These are phyloP conservation scores for Pangasianodon hypophthalmus DNA, from an alignment of 2,113 vertebrate species.

Conservation along the genomic window DNA sequence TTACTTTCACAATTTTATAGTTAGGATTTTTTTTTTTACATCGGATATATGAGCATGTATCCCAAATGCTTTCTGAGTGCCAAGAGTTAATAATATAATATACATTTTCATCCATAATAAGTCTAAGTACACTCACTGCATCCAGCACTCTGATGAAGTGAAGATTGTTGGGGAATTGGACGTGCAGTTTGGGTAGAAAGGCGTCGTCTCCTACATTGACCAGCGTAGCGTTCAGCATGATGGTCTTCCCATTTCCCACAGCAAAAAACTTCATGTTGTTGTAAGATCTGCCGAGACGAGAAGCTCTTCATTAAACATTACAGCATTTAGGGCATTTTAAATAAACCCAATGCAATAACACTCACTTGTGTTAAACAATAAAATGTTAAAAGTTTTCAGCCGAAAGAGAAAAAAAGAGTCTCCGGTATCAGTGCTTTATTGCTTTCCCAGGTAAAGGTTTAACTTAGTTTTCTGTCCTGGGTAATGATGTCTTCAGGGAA, in stretches of 20 bases:
- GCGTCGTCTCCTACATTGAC: slow-evolving; percentile 88
- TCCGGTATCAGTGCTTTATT: not conserved
- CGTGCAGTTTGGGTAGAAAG: slow-evolving; percentile 80
- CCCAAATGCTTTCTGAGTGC: not conserved
- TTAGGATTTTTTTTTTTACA: not conserved
- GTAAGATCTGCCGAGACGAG: slow-evolving; percentile 67
- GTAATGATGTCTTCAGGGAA: not conserved
- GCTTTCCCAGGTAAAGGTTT: not conserved
- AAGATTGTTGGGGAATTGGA: slow-evolving; percentile 82
- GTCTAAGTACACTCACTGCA: slow-evolving; percentile 84
- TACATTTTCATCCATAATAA: too few relatives aligned
- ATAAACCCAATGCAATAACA: not conserved
- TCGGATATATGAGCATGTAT: not conserved
- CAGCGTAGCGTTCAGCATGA: slow-evolving; percentile 80
- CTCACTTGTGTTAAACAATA: too few relatives aligned
- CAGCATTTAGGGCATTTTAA: not conserved
- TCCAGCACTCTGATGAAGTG: slow-evolving; percentile 86
- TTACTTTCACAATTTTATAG: not conserved
- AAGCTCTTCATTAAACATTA: not conserved
- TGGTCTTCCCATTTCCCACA: slow-evolving; percentile 81
- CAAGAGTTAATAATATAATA: not conserved
- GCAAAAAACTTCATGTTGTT: slow-evolving; percentile 80
- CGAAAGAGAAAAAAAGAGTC: not conserved
- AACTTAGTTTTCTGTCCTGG: not conserved
- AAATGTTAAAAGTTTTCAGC: too few relatives aligned